Percentiles rank a stretch among this genome's conserved stretches.
Evolutionary conservation across 1,140 invertebrate genomes (phyloP).

Genomic region (Tetramorium simillimum): DNA sequence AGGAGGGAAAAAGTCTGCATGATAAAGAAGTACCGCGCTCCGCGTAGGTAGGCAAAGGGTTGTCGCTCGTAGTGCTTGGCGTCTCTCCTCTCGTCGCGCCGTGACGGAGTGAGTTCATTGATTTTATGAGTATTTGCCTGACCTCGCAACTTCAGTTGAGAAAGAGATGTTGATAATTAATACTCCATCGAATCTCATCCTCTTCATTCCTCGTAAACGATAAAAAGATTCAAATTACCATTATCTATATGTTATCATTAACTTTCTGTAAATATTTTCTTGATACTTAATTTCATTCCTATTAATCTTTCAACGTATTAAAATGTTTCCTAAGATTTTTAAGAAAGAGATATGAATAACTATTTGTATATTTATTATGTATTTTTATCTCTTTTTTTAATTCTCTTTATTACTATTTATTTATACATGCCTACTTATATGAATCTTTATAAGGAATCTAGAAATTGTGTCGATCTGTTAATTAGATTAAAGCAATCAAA

Average conservation of each 20-base stretch:
- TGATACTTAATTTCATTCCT: not conserved
- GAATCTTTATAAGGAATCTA: not conserved
- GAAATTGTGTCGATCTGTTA: not conserved
- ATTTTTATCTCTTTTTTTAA: not conserved
- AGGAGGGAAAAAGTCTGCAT: constrained; percentile 6
- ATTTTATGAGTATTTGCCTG: constrained; percentile 34
- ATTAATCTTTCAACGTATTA: not conserved
- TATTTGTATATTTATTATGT: not conserved
- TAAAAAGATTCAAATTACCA: not conserved
- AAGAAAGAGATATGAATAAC: not conserved
- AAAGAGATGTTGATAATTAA: constrained; percentile 26
- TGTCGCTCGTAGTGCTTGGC: not conserved
- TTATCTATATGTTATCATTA: not conserved
- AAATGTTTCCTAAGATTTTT: not conserved
- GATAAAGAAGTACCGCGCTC: not conserved
- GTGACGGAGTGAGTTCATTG: constrained; percentile 29
- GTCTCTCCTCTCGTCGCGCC: not conserved
- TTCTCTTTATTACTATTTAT: constrained; percentile 1
- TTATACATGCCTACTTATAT: no score
- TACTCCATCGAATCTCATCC: not conserved
- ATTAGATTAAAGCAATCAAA: no score
- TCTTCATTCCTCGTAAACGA: not conserved
- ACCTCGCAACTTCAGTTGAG: constrained; percentile 1
- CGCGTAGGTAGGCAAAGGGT: not conserved
- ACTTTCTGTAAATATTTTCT: not conserved